Base-by-base conservation (phyloP, 2,888 invertebrate species). In the Drosophila nigritarsus region DNA sequence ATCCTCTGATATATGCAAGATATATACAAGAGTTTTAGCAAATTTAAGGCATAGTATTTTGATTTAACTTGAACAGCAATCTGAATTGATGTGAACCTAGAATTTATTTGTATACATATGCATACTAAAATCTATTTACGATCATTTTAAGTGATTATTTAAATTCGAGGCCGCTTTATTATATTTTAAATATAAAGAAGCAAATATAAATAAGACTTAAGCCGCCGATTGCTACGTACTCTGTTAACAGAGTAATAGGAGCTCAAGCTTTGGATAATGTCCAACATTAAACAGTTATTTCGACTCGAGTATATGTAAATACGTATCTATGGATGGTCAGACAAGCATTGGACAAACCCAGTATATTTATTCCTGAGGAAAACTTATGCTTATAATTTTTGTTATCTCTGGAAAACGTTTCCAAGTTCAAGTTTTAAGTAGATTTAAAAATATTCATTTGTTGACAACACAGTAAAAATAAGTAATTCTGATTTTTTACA, bases 21-120 rank as follows among this genome's bases (percentile, higher is more conserved):
- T 32, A 40, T 13, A 40, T 20, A 11, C 27, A 13, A 38, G 20
- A 34, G 18, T n/a, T 36, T 24, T 15, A 2, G 42, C 49, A 27
- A 24, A 36, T 42, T 40, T 51, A 0, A 40, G 20, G 18, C 3
- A 11, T 30, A 30, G 6, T n/a, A 15, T 54, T 68, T 66, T 68
- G 48, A 68, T 66, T 54, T 27, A 54, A 32, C 9, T 49, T 49
- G 6, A 38, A 27, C 18, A 29, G 2, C 50, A 54, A 66, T 68
- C 66, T 32, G 27, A 54, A 68, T 55, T 66, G 27, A 66, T 68
- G 69, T 68, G 66, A 54, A 6, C 48, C 27, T 49, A 0, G 6
- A 54, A 27, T 49, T 68, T 68, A 65, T 65, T 65, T 65, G 32
- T 34, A 27, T 18, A 27, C 27, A 29, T n/a, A n/a, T 9, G 27